Evolutionary conservation across 2,797 vertebrate genomes (phyloP).

Genomic region (Austrolebias charrua): DNA sequence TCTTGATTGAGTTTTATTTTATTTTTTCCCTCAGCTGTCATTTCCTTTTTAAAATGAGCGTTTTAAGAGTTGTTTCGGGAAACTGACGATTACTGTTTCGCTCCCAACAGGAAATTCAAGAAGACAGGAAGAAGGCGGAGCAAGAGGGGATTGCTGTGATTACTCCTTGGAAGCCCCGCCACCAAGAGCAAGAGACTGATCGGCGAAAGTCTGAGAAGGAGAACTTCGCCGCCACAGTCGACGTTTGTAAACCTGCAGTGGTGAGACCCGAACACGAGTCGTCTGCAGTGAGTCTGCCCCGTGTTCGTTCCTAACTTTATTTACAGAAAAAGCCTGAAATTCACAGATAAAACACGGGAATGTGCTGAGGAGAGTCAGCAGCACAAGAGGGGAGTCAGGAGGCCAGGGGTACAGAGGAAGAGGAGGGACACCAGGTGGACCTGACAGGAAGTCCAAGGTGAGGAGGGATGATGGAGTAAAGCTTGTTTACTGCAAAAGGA

Average conservation of each 20-base stretch:
- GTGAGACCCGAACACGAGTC: conserved; percentile 48
- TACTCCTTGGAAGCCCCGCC: conserved; percentile 78
- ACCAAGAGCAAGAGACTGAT: conserved; percentile 70
- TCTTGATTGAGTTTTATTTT: too few species aligned
- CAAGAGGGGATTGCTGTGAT: conserved; percentile 89
- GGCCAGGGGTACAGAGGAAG: conserved; percentile 53
- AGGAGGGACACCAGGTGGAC: conserved; percentile 55
- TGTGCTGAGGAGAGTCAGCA: too few species aligned
- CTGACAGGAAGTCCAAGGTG: conserved; percentile 87
- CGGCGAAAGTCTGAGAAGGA: conserved; percentile 81
- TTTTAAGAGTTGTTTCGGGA: too few species aligned
- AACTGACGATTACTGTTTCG: neutral
- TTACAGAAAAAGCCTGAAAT: too few species aligned
- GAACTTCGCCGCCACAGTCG: conserved; percentile 77
- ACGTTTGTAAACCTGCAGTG: conserved; percentile 70
- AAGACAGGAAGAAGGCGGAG: conserved; percentile 89
- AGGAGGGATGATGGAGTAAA: neutral
- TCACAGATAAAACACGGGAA: too few species aligned
- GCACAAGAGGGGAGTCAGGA: conserved; percentile 39
- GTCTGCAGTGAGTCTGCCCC: too few species aligned
- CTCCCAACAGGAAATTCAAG: conserved; percentile 86
- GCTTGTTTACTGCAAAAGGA: too few species aligned
- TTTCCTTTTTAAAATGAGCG: too few species aligned
- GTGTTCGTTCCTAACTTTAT: too few species aligned
- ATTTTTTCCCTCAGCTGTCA: too few species aligned